A percentile compares a stretch with the other conserved stretches of the same genome.
These are phyloP conservation scores for Slavum lentiscoides DNA, from an alignment of 2,888 invertebrate genomes.

Conservation along the genomic window DNA sequence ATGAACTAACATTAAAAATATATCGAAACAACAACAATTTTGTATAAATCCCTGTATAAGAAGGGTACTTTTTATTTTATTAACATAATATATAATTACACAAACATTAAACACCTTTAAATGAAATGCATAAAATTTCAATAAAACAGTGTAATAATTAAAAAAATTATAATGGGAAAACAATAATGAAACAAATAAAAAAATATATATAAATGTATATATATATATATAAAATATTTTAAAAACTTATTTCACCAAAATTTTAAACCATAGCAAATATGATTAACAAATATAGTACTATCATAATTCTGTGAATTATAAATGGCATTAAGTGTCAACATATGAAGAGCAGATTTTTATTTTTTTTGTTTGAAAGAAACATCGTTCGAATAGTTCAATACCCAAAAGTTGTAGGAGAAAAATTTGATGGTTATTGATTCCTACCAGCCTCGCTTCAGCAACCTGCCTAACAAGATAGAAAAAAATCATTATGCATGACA, in stretches of 20 bases:
- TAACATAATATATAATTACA: slow-evolving; percentile 42
- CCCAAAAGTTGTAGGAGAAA: slow-evolving; percentile 47
- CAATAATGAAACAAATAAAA: slow-evolving; percentile 49
- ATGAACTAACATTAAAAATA: slow-evolving; percentile 15
- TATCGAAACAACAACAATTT: slow-evolving; percentile 41
- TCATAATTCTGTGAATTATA: slow-evolving; percentile 35
- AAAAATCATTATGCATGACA: slow-evolving; percentile 50
- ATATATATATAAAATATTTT: slow-evolving; percentile 28
- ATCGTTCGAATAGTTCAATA: slow-evolving; percentile 43
- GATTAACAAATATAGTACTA: slow-evolving; percentile 40
- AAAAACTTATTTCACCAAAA: slow-evolving; percentile 28
- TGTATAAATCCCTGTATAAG: slow-evolving; percentile 32
- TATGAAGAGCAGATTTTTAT: slow-evolving; percentile 32
- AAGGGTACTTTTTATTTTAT: slow-evolving; percentile 36
- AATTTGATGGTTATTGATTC: slow-evolving; percentile 52
- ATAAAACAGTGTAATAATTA: slow-evolving; percentile 13
- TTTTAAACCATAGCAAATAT: slow-evolving; percentile 37
- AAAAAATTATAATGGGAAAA: slow-evolving; percentile 46
- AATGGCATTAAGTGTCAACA: slow-evolving; percentile 46
- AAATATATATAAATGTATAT: slow-evolving; percentile 15
- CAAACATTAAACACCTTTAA: slow-evolving; percentile 35
- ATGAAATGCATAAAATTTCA: slow-evolving; percentile 39
- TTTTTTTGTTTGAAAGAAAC: slow-evolving; percentile 45
- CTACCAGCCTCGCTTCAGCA: slow-evolving; percentile 51
- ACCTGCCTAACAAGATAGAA: slow-evolving; percentile 52